These are phyloP conservation scores for Drosophila burlai DNA, from an alignment of 1,140 invertebrate genomes.

Conservation along the genomic window DNA sequence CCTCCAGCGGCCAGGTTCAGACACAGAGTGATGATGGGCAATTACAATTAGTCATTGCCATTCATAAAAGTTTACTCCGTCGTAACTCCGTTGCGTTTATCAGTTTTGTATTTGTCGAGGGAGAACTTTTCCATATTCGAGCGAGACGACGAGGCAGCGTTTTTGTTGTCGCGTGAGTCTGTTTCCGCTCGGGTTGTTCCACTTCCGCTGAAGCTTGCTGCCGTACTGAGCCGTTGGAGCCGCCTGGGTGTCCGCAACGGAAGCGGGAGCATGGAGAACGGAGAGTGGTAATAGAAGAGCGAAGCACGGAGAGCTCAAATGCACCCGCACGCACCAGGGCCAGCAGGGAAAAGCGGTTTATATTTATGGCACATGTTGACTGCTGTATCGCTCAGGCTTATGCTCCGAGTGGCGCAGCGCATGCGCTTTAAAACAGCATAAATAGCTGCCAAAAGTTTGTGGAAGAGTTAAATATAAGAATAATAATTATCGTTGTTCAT, in stretches of 20 bases:
- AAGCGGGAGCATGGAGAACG: slow-evolving; percentile 39
- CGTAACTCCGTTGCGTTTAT: slow-evolving; percentile 52
- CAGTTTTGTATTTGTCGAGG: slow-evolving; percentile 51
- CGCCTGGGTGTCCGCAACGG: slow-evolving; percentile 39
- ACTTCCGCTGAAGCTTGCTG: slow-evolving; percentile 75
- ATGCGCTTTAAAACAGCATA: slow-evolving; percentile 36
- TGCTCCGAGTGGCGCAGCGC: slow-evolving; percentile 49
- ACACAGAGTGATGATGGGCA: slow-evolving; percentile 31
- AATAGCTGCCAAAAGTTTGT: slow-evolving; percentile 20
- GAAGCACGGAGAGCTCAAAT: slow-evolving; percentile 27
- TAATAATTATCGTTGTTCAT: too few relatives aligned
- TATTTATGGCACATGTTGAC: slow-evolving; percentile 83
- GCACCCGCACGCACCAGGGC: slow-evolving; percentile 52
- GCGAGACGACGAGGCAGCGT: slow-evolving; percentile 13
- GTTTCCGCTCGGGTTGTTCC: slow-evolving; percentile 81
- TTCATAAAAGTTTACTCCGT: slow-evolving; percentile 45
- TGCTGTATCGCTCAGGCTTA: slow-evolving; percentile 37
- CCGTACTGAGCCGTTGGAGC: slow-evolving; percentile 71
- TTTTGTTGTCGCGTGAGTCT: slow-evolving; percentile 58
- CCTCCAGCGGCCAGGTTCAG: slow-evolving; percentile 20
- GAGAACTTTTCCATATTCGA: slow-evolving; percentile 75
- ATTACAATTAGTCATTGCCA: slow-evolving; percentile 67
- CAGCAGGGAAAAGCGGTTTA: slow-evolving; percentile 68
- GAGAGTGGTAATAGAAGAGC: slow-evolving; percentile 6
- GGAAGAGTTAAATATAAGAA: not conserved